Conservation (phyloP, 2,888 invertebrate genomes). For the Heteropelma amictum region DNA sequence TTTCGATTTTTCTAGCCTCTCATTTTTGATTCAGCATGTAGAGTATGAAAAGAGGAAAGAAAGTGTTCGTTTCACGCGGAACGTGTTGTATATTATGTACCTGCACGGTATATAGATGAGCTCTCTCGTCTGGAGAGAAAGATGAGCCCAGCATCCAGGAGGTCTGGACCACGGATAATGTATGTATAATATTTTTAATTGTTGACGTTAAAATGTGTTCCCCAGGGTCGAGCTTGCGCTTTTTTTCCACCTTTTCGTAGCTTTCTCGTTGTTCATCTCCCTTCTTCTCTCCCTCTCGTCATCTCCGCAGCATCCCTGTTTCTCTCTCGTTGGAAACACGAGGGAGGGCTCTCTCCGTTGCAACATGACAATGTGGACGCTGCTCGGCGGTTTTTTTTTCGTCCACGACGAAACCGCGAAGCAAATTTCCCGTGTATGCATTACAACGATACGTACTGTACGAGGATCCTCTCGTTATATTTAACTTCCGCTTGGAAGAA, state of each 20-base stretch:
- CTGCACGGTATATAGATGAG: not conserved
- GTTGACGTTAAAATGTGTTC: conserved; percentile 78
- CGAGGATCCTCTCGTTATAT: conserved; percentile 76
- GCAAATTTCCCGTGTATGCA: conserved; percentile 16
- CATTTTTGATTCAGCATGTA: not conserved
- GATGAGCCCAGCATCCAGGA: conserved; percentile 66
- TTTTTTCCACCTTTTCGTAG: no score
- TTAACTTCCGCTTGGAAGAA: conserved; percentile 76
- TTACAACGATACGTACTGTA: no score
- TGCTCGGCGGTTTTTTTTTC: conserved; percentile 47
- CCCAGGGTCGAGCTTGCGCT: conserved; percentile 60
- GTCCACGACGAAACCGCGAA: conserved; percentile 41
- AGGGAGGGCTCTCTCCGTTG: conserved; percentile 42
- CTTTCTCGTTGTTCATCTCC: no score
- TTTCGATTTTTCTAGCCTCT: no score
- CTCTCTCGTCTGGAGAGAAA: conserved; percentile 64
- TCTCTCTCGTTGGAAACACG: conserved; percentile 34
- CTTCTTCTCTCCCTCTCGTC: conserved; percentile 15
- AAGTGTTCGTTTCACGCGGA: not conserved
- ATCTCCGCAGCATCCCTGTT: not conserved
- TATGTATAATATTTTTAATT: conserved; percentile 78
- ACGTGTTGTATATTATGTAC: not conserved
- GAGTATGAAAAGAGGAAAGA: no score
- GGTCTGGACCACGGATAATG: conserved; percentile 66
- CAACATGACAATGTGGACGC: conserved; percentile 38